These are phyloP conservation scores for Prosapia bicincta DNA, from an alignment of 2,888 invertebrate genomes.

Conservation along the genomic window DNA sequence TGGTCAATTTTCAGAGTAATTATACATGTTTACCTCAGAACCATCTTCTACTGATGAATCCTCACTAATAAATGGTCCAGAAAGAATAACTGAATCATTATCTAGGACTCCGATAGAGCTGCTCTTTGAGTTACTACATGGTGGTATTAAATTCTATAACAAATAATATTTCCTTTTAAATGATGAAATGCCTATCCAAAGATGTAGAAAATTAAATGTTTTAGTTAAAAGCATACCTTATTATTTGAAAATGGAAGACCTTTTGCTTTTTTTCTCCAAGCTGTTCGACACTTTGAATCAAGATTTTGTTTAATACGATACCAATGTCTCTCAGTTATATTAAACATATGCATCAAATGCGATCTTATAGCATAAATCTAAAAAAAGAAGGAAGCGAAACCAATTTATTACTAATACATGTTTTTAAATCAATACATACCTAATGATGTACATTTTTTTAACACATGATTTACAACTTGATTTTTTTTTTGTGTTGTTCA, in stretches of 20 bases:
- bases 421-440: no score
- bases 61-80: constrained; percentile 18
- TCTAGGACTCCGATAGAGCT: not conserved
- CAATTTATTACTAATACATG: not conserved
- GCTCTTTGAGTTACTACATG: not conserved
- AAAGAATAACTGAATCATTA: constrained; percentile 13
- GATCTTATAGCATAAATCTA: constrained; percentile 46
- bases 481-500: no score
- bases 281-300: constrained; percentile 53
- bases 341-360: constrained; percentile 50
- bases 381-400: constrained; percentile 14
- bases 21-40: not conserved
- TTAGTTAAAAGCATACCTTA: constrained; percentile 10
- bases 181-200: no score
- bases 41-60: not conserved
- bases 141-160: not conserved
- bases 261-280: constrained; percentile 44
- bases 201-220: not conserved
- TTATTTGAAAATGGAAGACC: constrained; percentile 35
- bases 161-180: no score
- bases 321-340: constrained; percentile 52
- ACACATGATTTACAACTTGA: no score
- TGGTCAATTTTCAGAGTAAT: no score
- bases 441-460: no score
- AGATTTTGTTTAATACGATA: constrained; percentile 52